Percentiles rank a stretch among this genome's conserved stretches.
These are phyloP conservation scores for Scatophagus argus DNA, from an alignment of 2,113 vertebrate species.

Conservation along the genomic window DNA sequence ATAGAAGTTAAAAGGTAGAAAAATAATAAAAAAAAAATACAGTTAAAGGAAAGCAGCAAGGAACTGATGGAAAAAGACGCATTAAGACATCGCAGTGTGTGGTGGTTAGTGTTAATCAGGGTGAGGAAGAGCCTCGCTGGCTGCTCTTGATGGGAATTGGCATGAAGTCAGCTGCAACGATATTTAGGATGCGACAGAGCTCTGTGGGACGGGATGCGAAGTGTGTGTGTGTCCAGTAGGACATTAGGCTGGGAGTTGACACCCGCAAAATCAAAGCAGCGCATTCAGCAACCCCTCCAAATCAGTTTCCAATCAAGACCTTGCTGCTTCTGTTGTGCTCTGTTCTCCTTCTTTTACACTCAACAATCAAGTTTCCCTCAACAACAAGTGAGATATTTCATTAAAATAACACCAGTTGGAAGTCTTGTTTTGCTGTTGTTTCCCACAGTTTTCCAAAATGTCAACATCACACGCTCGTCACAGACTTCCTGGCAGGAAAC, in stretches of 20 bases:
- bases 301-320: background rate
- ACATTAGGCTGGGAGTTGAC: background rate
- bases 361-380: background rate
- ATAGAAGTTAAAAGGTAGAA: background rate
- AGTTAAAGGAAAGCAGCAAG: constrained; percentile 6
- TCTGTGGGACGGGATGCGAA: constrained; percentile 19
- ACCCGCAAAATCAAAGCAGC: constrained; percentile 12
- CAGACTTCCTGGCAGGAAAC: constrained; percentile 1
- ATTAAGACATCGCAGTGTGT: constrained; percentile 50
- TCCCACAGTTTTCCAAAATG: background rate
- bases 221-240: background rate
- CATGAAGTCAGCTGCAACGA: constrained; percentile 66
- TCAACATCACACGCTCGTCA: background rate
- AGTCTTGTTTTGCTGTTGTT: background rate
- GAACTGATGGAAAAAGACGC: constrained; percentile 40
- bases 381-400: background rate
- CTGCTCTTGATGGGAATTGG: constrained; percentile 57
- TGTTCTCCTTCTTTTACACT: background rate
- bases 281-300: constrained; percentile 3
- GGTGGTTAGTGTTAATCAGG: constrained; percentile 62
- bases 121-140: constrained; percentile 20
- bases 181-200: constrained; percentile 52
- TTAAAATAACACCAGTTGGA: background rate
- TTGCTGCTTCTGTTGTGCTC: background rate
- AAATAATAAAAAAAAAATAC: constrained; percentile 3